Base-by-base conservation (phyloP, 2,888 invertebrate genomes). In the Ornithoptera alexandrae region DNA sequence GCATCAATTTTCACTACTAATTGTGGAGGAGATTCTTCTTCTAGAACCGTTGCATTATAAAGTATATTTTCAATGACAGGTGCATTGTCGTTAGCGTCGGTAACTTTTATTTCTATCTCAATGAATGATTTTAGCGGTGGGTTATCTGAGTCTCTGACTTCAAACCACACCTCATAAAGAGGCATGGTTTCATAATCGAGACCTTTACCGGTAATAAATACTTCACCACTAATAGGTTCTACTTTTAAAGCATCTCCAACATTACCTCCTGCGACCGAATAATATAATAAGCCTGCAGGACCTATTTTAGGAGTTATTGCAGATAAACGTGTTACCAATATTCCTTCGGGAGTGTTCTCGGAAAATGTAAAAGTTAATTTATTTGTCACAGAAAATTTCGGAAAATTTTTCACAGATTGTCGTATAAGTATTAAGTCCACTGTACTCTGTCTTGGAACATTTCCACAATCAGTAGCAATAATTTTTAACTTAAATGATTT, bases 221-320 rank as follows among this genome's bases (percentile, higher is more conserved):
- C 94, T 85, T 97, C 96, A 0, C 98, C 98, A 50, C 95, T 96
- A 68, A 94, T 94, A 42, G 94, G 88, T 84, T 98, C 97, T 72
- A 98, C 95, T 80, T 94, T 94, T 59, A 98, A 93, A n/a, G 97
- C 96, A 79, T 97, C 96, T 0, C 97, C 97, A 4, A 97, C 94
- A 84, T 98, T 98, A 6, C 98, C 98, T n/a, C 98, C 98, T 15
- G 97, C 98, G 73, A 98, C 96, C 42, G 95, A 95, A 81, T 96
- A 98, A 72, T 94, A 93, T 70, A 97, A 91, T 76, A 94, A 94
- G 15, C 95, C 95, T 7, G 94, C 92, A 0, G 95, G 89, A 0
- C 96, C 96, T 73, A 94, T 94, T 83, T 97, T 97, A 0, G 97
- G 97, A 0, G 97, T 97, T 6, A 94, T 94, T 0, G 98, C 98